Percentiles rank a stretch among this genome's conserved stretches.
Conservation (phyloP, 2,888 invertebrate species). For the Fragum fragum region DNA sequence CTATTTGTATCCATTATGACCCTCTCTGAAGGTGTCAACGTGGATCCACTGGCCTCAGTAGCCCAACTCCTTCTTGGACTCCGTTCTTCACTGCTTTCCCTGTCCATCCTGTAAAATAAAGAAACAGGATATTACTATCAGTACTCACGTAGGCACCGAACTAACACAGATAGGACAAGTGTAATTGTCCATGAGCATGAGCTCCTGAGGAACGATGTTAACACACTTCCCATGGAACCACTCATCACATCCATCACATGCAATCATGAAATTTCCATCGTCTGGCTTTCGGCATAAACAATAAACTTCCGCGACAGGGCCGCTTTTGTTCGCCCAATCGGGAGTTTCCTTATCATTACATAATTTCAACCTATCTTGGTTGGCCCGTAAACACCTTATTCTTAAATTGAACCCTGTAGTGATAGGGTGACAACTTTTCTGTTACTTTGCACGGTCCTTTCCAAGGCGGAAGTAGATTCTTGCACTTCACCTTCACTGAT, state of each 20-base stretch:
- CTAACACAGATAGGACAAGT: neutral
- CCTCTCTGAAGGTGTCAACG: slow-evolving; percentile 3
- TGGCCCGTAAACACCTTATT: too few species aligned
- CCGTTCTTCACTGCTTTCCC: too few species aligned
- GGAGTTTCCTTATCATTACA: slow-evolving; percentile 37
- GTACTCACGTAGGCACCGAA: slow-evolving; percentile 9
- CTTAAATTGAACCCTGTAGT: too few species aligned
- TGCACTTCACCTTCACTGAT: neutral
- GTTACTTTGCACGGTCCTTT: neutral
- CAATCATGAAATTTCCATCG: too few species aligned
- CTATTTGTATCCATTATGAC: too few species aligned
- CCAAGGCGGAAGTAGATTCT: neutral
- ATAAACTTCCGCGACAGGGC: slow-evolving; percentile 10
- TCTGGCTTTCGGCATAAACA: too few species aligned
- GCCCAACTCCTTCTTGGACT: too few species aligned
- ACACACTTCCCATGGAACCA: too few species aligned
- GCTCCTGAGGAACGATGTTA: slow-evolving; percentile 9
- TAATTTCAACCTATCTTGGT: slow-evolving; percentile 50
- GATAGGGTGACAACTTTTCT: slow-evolving; percentile 28
- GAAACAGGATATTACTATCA: too few species aligned
- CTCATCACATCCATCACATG: too few species aligned
- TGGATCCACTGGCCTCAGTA: neutral
- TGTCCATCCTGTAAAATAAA: too few species aligned
- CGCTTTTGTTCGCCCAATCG: too few species aligned
- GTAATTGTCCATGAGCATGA: slow-evolving; percentile 4